Evolutionary conservation across 2,888 invertebrate species (phyloP).

Genomic region (Zootermopsis nevadensis): DNA sequence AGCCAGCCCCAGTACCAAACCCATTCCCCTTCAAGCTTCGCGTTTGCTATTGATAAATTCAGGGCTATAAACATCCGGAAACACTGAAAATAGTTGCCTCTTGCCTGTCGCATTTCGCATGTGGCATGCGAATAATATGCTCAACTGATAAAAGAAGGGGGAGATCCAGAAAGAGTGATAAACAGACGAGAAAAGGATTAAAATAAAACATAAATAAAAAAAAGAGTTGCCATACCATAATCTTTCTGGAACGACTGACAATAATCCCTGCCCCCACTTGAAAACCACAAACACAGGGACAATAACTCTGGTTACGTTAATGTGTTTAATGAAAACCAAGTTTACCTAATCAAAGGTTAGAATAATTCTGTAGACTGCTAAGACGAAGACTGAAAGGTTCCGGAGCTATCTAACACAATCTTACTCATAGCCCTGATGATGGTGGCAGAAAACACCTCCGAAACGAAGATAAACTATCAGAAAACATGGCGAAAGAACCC

Average conservation of each 20-base stretch:
- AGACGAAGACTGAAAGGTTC: too few relatives aligned
- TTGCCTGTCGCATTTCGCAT: not conserved
- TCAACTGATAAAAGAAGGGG: not conserved
- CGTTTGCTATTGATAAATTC: slow-evolving; percentile 36
- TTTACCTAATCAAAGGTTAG: too few relatives aligned
- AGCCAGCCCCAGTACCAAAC: slow-evolving; percentile 17
- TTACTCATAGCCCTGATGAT: too few relatives aligned
- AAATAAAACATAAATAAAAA: not conserved
- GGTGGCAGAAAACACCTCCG: too few relatives aligned
- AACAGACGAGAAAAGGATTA: not conserved
- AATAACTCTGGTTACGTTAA: not conserved
- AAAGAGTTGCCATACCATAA: not conserved
- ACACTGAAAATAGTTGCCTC: slow-evolving; percentile 5
- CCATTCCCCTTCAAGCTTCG: not conserved
- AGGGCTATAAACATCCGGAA: slow-evolving; percentile 24
- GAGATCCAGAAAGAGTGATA: not conserved
- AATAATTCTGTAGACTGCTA: too few relatives aligned
- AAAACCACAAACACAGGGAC: too few relatives aligned
- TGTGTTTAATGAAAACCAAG: too few relatives aligned
- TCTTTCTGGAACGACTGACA: not conserved
- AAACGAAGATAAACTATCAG: too few relatives aligned
- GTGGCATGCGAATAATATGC: slow-evolving; percentile 34
- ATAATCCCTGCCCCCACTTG: not conserved
- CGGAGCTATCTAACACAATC: too few relatives aligned
- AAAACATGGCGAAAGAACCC: too few relatives aligned